These are phyloP conservation scores for Platichthys flesus DNA, from an alignment of 2,113 vertebrate species.

Conservation along the genomic window DNA sequence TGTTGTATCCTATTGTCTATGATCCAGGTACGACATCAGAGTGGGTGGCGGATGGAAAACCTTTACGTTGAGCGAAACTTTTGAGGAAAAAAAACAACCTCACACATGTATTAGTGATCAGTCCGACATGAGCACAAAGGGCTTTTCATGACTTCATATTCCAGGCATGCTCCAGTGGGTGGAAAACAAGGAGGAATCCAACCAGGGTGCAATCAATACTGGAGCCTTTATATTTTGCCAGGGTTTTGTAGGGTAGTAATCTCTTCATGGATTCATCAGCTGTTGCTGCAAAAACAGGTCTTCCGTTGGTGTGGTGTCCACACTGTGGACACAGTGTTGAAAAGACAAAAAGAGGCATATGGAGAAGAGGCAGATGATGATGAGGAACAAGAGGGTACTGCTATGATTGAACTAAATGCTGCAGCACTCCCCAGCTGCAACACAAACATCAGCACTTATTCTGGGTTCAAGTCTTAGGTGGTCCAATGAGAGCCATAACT, in stretches of 20 bases:
- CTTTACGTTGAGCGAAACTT: slow-evolving; percentile 25
- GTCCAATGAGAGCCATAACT: slow-evolving; percentile 65
- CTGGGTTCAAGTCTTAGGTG: slow-evolving; percentile 58
- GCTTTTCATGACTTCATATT: slow-evolving; percentile 72
- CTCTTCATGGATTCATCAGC: slow-evolving; percentile 57
- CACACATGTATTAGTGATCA: slow-evolving; percentile 67
- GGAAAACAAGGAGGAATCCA: slow-evolving; percentile 65
- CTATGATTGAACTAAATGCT: slow-evolving; percentile 36
- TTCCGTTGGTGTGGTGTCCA: slow-evolving; percentile 27
- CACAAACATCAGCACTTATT: slow-evolving; percentile 70
- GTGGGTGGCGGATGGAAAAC: slow-evolving; percentile 23
- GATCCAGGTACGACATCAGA: slow-evolving; percentile 26
- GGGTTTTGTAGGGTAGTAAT: slow-evolving; percentile 37
- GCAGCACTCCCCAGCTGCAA: slow-evolving; percentile 48
- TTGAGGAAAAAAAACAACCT: slow-evolving; percentile 8
- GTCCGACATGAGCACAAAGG: slow-evolving; percentile 57
- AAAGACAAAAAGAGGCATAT: slow-evolving; percentile 19
- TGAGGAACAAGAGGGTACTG: neutral
- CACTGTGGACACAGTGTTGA: neutral
- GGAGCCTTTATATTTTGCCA: slow-evolving; percentile 38
- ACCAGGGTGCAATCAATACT: slow-evolving; percentile 65
- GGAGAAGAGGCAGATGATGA: neutral
- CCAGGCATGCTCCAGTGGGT: slow-evolving; percentile 57
- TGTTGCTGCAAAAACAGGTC: slow-evolving; percentile 31
- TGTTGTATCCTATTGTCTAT: slow-evolving; percentile 23